Conservation (phyloP, 2,797 vertebrate species). For the Coregonus ussuriensis region DNA sequence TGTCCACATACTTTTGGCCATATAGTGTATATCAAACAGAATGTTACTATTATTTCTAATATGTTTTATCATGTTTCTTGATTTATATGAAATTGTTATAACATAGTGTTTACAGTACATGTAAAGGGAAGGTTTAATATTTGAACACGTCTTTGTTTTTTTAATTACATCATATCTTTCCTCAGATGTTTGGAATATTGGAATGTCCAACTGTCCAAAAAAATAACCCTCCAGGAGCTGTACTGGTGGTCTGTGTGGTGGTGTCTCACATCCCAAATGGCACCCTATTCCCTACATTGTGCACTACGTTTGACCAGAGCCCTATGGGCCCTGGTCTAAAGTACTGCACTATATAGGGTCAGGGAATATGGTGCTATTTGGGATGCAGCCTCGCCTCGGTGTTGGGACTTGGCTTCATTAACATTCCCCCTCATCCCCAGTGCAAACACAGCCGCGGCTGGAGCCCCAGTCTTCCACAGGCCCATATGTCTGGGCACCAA, state of each 20-base stretch:
- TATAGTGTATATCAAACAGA: too few relatives aligned
- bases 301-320: too few relatives aligned
- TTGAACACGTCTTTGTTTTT: conserved; percentile 41
- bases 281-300: neutral
- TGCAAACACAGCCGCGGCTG: conserved; percentile 27
- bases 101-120: conserved; percentile 58
- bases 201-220: conserved; percentile 54
- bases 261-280: neutral
- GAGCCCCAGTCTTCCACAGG: conserved; percentile 46
- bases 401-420: neutral
- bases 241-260: neutral
- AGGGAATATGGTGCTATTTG: too few relatives aligned
- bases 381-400: neutral
- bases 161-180: conserved; percentile 10
- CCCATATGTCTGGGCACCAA: conserved; percentile 64
- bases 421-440: conserved; percentile 5
- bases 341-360: too few relatives aligned
- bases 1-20: too few relatives aligned
- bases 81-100: conserved; percentile 73
- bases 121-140: conserved; percentile 43
- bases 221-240: conserved; percentile 47
- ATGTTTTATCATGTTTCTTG: conserved; percentile 53
- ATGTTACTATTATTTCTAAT: conserved; percentile 57
- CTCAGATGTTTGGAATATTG: neutral
- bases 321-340: too few relatives aligned